Conservation (phyloP, 2,113 vertebrate genomes). For the Otus sunia region DNA sequence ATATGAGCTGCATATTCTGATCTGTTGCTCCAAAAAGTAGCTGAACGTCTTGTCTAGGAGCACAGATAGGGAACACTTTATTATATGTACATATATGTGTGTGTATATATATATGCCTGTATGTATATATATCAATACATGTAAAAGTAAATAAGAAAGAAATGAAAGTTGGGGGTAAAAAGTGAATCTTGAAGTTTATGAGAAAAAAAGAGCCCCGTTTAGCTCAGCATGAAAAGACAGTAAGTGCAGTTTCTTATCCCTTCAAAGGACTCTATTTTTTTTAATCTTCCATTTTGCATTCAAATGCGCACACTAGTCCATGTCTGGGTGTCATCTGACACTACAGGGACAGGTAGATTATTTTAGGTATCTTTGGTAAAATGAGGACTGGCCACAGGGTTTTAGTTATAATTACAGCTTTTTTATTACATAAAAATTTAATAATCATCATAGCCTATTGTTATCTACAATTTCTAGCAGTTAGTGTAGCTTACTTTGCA, state of each 20-base stretch:
- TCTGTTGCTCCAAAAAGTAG: not conserved
- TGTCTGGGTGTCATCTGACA: not conserved
- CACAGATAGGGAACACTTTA: not conserved
- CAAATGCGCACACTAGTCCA: not conserved
- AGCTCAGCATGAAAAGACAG: not conserved
- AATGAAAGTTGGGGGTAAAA: not conserved
- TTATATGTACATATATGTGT: fast-evolving
- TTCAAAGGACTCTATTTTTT: not conserved
- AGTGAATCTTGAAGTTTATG: not conserved
- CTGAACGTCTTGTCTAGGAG: not conserved
- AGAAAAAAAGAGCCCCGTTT: fast-evolving
- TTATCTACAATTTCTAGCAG: not conserved
- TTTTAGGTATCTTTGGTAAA: not conserved
- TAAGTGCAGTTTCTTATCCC: not conserved
- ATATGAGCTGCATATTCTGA: not conserved
- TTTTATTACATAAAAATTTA: not conserved
- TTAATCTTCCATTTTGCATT: not conserved
- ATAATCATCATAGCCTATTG: not conserved
- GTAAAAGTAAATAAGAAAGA: not conserved
- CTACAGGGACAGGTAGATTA: not conserved
- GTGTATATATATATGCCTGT: not conserved
- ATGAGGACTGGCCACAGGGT: not conserved
- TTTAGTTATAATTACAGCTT: not conserved
- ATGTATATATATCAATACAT: not conserved
- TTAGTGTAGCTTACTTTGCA: not conserved